Conservation (phyloP, 2,797 vertebrate genomes). For the Sebastes nivosus region DNA sequence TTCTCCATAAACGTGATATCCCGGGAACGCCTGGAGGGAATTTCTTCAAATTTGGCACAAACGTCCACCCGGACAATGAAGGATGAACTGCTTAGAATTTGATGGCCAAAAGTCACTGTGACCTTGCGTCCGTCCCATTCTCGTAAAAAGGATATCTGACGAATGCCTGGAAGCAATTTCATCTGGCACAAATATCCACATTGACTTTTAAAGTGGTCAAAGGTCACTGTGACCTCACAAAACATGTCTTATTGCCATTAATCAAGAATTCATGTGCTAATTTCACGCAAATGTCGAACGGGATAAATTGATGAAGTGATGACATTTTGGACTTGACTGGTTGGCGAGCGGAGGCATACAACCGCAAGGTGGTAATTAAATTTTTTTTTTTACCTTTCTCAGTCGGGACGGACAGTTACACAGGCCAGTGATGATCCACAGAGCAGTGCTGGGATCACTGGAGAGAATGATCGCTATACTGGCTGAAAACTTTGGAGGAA, state of each 20-base stretch:
- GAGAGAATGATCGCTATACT: slow-evolving; percentile 92
- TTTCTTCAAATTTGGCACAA: neutral
- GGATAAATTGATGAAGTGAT: neutral
- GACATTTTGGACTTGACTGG: neutral
- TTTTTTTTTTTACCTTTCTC: neutral
- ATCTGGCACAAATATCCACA: neutral
- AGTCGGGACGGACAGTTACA: slow-evolving; percentile 76
- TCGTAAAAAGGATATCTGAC: neutral
- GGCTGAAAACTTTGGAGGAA: slow-evolving; percentile 90
- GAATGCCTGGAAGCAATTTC: neutral
- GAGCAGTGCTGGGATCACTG: slow-evolving; percentile 92
- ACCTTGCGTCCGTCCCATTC: neutral
- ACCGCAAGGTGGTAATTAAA: neutral
- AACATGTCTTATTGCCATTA: neutral
- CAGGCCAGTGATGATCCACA: slow-evolving; percentile 91
- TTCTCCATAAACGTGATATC: neutral
- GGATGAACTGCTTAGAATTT: neutral
- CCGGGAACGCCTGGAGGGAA: neutral
- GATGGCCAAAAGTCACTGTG: neutral
- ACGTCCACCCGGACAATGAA: neutral
- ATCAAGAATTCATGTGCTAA: neutral
- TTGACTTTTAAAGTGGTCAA: neutral
- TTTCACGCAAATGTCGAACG: neutral
- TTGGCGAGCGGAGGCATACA: neutral
- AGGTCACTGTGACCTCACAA: neutral